These are phyloP conservation scores for Oikopleura vanhoeffeni DNA, from an alignment of 23 tunicate genomes.

Conservation along the genomic window DNA sequence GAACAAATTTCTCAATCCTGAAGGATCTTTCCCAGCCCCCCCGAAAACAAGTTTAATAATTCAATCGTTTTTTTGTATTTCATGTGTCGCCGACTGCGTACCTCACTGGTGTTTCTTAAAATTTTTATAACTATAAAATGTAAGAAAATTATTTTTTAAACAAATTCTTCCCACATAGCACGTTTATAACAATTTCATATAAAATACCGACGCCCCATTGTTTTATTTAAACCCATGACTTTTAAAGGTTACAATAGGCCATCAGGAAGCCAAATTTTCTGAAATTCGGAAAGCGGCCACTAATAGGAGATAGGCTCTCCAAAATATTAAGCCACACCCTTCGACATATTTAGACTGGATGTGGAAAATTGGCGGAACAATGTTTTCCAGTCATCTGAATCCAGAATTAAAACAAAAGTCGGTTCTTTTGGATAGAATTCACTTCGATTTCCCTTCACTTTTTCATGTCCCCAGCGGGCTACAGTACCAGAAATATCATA, in stretches of 20 bases:
- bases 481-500: conserved; percentile 74
- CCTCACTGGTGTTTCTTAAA: no score
- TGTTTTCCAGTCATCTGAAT: conserved; percentile 39
- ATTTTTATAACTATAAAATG: no score
- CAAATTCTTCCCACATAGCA: no score
- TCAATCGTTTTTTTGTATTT: no score
- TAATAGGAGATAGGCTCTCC: conserved; percentile 37
- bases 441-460: background rate
- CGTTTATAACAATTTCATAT: no score
- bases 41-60: no score
- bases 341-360: conserved; percentile 18
- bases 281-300: conserved; percentile 40
- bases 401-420: background rate
- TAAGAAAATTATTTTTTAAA: no score
- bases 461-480: conserved; percentile 44
- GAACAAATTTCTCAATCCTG: no score
- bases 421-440: background rate
- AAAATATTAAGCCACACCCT: conserved; percentile 68
- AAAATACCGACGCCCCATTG: no score
- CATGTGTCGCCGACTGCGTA: no score
- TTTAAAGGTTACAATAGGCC: background rate
- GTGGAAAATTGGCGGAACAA: conserved; percentile 62
- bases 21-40: no score
- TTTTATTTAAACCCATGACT: no score
- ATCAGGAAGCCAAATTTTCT: background rate